A percentile compares a stretch with the other conserved stretches of the same genome.
Evolutionary conservation across 2,113 vertebrate species (phyloP).

Genomic region (Baryphthengus martii): DNA sequence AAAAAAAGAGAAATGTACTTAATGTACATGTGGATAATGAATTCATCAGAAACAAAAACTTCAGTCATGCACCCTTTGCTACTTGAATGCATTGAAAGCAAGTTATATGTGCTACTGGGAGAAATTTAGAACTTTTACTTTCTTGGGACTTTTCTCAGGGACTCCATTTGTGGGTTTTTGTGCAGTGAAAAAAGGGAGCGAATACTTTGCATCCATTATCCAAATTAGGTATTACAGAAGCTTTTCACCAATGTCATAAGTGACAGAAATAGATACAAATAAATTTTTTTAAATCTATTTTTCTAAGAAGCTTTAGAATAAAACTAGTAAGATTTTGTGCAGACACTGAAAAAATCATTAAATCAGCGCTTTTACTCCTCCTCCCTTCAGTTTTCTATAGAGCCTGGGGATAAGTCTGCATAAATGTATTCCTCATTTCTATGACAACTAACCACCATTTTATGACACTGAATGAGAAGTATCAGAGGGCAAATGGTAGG

Average conservation of each 20-base stretch:
- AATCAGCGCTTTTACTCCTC: not conserved
- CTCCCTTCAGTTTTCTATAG: not conserved
- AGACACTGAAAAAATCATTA: not conserved
- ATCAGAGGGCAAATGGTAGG: not conserved
- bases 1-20: not conserved
- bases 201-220: not conserved
- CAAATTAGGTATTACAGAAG: not conserved
- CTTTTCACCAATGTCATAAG: not conserved
- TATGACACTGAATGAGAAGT: not conserved
- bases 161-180: not conserved
- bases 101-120: not conserved
- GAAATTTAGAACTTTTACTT: not conserved
- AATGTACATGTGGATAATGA: not conserved
- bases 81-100: not conserved
- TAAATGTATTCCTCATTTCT: not conserved
- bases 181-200: not conserved
- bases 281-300: rapidly evolving
- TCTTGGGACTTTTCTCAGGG: not conserved
- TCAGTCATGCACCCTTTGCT: not conserved
- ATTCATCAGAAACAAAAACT: not conserved
- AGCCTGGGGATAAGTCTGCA: not conserved
- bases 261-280: not conserved
- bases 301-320: not conserved
- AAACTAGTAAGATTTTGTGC: not conserved
- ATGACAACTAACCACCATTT: not conserved